phyloP scores from a whole-genome alignment of 2,113 vertebrate species.

The Serilophus lunatus region DNA sequence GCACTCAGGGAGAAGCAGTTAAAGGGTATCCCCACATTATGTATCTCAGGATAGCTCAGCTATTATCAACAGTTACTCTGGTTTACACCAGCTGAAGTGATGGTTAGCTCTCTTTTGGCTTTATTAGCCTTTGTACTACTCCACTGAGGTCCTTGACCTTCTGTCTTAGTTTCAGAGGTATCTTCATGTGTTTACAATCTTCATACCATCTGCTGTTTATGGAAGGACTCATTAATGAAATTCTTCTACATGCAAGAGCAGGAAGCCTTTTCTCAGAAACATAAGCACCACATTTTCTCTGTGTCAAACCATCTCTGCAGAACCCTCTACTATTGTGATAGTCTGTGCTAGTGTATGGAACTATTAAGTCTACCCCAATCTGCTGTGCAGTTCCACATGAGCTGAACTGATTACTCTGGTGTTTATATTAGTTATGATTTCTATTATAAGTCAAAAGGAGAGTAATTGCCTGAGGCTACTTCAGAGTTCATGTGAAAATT shows the following conservation, averaged over 20 bases:
- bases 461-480: neutral
- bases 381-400: neutral
- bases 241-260: neutral
- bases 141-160: neutral
- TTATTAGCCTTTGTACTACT: neutral
- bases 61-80: neutral
- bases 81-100: neutral
- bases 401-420: neutral
- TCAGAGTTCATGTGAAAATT: neutral
- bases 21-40: neutral
- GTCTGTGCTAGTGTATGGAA: neutral
- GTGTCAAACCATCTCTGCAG: neutral
- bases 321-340: neutral
- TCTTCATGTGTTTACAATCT: slow-evolving; percentile 18
- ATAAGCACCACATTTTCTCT: neutral
- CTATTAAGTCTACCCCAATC: neutral
- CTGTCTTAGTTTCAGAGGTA: neutral
- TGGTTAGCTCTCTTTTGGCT: neutral
- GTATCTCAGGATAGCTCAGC: neutral
- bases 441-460: neutral
- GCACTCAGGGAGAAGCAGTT: neutral
- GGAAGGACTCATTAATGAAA: slow-evolving; percentile 9
- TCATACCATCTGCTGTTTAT: slow-evolving; percentile 27
- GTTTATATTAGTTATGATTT: neutral
- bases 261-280: neutral